Evolutionary conservation across 2,888 invertebrate genomes (phyloP).

Genomic region (Aporophyla nigra): DNA sequence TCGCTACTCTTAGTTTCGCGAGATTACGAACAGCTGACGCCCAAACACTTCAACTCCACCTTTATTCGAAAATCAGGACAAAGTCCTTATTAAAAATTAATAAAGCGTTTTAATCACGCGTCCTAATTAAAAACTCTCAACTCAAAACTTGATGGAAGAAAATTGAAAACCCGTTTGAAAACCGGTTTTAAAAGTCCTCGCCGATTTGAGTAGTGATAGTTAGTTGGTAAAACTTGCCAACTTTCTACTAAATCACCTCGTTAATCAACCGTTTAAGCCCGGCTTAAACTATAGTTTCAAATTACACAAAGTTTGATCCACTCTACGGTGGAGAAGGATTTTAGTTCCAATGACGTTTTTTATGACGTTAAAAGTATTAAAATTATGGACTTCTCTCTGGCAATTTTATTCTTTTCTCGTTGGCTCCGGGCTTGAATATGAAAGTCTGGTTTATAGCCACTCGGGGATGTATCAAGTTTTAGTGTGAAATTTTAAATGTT

Average conservation of each 20-base stretch:
- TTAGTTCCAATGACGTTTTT: slow-evolving; percentile 63
- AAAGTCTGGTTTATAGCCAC: slow-evolving; percentile 64
- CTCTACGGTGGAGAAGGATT: slow-evolving; percentile 59
- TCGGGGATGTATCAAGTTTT: slow-evolving; percentile 56
- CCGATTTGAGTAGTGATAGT: slow-evolving; percentile 67
- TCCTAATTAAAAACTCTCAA: slow-evolving; percentile 62
- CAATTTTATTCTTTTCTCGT: slow-evolving; percentile 56
- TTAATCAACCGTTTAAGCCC: slow-evolving; percentile 83
- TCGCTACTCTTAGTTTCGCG: slow-evolving; percentile 3
- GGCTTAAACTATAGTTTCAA: slow-evolving; percentile 81
- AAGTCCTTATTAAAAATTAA: slow-evolving; percentile 52
- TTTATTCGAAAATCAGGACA: slow-evolving; percentile 45
- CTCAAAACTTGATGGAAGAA: slow-evolving; percentile 51
- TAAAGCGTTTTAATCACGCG: slow-evolving; percentile 52
- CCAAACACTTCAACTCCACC: slow-evolving; percentile 43
- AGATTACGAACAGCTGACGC: slow-evolving; percentile 33
- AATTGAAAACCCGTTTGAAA: slow-evolving; percentile 59
- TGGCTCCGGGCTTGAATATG: slow-evolving; percentile 49
- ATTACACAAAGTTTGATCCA: slow-evolving; percentile 78
- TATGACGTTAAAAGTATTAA: slow-evolving; percentile 61
- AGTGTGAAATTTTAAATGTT: slow-evolving; percentile 60
- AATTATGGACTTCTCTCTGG: slow-evolving; percentile 50
- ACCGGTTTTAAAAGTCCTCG: slow-evolving; percentile 57
- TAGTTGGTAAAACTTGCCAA: slow-evolving; percentile 70
- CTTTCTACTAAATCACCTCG: slow-evolving; percentile 76